phyloP scores from a whole-genome alignment of 2,797 vertebrate genomes.

The Sparus aurata region DNA sequence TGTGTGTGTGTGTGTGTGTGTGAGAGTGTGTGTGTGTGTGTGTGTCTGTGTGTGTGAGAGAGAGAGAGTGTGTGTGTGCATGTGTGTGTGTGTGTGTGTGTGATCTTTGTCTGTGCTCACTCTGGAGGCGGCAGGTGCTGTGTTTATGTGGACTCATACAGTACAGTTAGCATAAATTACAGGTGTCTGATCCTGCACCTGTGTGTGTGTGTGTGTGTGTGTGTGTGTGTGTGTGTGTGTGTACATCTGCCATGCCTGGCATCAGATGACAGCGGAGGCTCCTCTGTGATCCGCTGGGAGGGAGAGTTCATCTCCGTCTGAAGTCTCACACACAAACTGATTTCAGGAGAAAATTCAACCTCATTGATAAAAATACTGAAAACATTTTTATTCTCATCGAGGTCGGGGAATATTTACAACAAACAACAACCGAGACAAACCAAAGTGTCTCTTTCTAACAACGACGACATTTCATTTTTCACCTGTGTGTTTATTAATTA shows the following conservation, averaged over 20 bases:
- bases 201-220: not conserved
- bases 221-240: not conserved
- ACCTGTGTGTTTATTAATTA: not conserved
- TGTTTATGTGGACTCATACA: conserved; percentile 16
- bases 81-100: not conserved
- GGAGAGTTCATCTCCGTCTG: not conserved
- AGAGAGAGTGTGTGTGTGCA: too few species aligned
- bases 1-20: not conserved
- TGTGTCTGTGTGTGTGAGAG: not conserved
- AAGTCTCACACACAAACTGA: conserved; percentile 5
- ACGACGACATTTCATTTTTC: too few species aligned
- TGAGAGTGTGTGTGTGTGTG: conserved; percentile 6
- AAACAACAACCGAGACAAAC: too few species aligned
- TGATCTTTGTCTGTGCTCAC: not conserved
- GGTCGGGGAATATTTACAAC: too few species aligned
- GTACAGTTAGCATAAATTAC: conserved; percentile 39
- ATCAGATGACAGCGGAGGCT: conserved; percentile 49
- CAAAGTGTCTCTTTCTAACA: too few species aligned
- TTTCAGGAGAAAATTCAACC: not conserved
- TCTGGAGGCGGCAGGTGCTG: conserved; percentile 18
- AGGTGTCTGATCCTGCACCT: not conserved
- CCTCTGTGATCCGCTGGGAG: conserved; percentile 10
- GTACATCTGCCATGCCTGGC: conserved; percentile 46
- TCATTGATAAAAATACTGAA: not conserved
- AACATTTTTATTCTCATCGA: too few species aligned